Conservation (phyloP, 2,888 invertebrate genomes). For the Aleiodes alternator region DNA sequence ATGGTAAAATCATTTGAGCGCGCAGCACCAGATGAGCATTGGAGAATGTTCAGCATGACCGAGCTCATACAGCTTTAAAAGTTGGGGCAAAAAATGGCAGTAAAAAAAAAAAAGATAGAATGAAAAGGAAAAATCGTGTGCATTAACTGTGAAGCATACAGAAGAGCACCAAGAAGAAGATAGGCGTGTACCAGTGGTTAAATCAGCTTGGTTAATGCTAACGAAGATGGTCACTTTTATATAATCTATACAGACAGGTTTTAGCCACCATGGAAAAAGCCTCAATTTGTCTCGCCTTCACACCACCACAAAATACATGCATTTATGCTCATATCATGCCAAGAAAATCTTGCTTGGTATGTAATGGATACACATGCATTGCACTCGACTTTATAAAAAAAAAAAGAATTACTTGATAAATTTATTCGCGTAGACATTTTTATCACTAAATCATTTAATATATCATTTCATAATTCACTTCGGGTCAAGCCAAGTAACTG, state of each 20-base stretch:
- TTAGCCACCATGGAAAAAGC: conserved; percentile 62
- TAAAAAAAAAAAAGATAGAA: too few relatives aligned
- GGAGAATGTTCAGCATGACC: background rate
- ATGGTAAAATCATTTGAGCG: conserved; percentile 35
- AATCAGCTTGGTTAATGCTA: conserved; percentile 57
- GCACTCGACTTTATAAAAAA: background rate
- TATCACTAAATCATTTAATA: conserved; percentile 34
- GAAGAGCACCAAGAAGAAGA: conserved; percentile 20
- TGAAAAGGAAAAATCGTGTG: conserved; percentile 42
- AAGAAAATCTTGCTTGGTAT: conserved; percentile 28
- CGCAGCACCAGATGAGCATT: conserved; percentile 14
- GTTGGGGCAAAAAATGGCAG: too few relatives aligned
- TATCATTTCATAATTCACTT: conserved; percentile 24
- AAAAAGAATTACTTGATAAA: background rate
- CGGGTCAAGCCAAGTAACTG: conserved; percentile 2
- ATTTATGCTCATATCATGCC: conserved; percentile 46
- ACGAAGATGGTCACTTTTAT: conserved; percentile 58
- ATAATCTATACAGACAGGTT: conserved; percentile 62
- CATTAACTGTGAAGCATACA: conserved; percentile 50
- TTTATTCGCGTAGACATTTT: conserved; percentile 5
- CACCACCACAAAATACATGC: conserved; percentile 23
- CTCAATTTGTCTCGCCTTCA: conserved; percentile 66
- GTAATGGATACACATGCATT: conserved; percentile 16
- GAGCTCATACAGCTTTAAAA: too few relatives aligned
- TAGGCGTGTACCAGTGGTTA: conserved; percentile 30